These are phyloP conservation scores for Tenebrio molitor DNA, from an alignment of 1,140 invertebrate genomes.

Conservation along the genomic window DNA sequence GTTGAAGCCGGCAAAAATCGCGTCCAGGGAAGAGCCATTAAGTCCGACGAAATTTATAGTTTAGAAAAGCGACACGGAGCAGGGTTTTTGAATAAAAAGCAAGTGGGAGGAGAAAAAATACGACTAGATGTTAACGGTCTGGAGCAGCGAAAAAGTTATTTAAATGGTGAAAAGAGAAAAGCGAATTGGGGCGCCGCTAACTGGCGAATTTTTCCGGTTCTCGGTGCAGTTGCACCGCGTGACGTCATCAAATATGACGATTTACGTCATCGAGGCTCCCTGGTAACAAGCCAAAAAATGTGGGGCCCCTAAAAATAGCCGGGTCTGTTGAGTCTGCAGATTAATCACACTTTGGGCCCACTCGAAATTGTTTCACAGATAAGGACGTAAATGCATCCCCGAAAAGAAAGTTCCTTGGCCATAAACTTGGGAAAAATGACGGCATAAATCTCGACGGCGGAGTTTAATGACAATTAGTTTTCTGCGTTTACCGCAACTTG, in stretches of 20 bases:
- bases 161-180: neutral
- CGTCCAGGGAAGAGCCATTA: too few species aligned
- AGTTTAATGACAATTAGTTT: slow-evolving; percentile 32
- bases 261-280: slow-evolving; percentile 15
- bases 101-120: neutral
- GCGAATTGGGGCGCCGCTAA: too few species aligned
- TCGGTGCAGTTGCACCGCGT: slow-evolving; percentile 15
- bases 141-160: neutral
- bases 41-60: neutral
- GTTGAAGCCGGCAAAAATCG: too few species aligned
- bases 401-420: slow-evolving; percentile 14
- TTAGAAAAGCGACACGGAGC: neutral
- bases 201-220: too few species aligned
- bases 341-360: slow-evolving; percentile 20
- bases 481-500: slow-evolving; percentile 31
- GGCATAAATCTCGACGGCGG: slow-evolving; percentile 2
- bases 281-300: slow-evolving; percentile 37
- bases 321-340: slow-evolving; percentile 31
- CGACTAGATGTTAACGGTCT: neutral
- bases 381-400: slow-evolving; percentile 21
- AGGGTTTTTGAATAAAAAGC: too few species aligned
- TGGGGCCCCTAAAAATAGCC: slow-evolving; percentile 12
- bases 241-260: slow-evolving; percentile 34
- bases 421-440: slow-evolving; percentile 26
- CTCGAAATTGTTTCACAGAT: slow-evolving; percentile 21